Evolutionary conservation across 2,797 vertebrate species (phyloP), one percentile per base, ranked within the genome.

Genomic region (Rhabdomys pumilio): DNA sequence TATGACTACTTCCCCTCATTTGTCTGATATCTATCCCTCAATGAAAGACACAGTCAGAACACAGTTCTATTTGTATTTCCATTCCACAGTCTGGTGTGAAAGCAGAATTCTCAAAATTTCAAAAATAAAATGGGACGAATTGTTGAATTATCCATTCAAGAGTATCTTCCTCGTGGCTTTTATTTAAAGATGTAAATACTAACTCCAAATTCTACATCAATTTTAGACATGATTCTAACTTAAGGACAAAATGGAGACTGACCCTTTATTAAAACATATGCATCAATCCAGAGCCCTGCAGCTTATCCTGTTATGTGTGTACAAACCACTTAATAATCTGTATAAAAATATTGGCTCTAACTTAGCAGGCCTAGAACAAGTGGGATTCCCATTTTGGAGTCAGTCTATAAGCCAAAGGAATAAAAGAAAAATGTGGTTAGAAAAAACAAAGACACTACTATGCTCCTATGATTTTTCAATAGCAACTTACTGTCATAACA

Each of bases 11-110:
- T 38, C 4, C 6, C 72, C 12, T 92, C 41, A 63, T 86, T 91
- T 29, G 3, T 94, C 44, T 73, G 72, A 85, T 75, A 93, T 65
- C 29, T 59, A 75, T 61, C 7, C 12, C 67, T 84, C 94, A 89
- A 24, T 69, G 31, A 7, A 34, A 80, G 29, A 7, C 65, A 63
- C 22, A 34, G 0, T 34, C 6, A 82, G 3, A 81, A 4, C 41
- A 89, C 4, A 94, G 11, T 77, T 57, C 14, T 83, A 55, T 31
- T 31, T 69, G 24, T 80, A 34, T 72, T 91, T 89, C 41, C 17
- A 57, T 85, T 50, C 0, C n/a, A 53, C 10, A 61, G 34, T 29
- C 22, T 72, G 12, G 59, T 34, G 76, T 15, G 29, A 24, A 83
- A 8, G 10, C 75, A 12, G 47, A 55, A 53, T 80, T 81, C 31